A percentile compares a stretch with the other conserved stretches of the same genome.
phyloP scores from a whole-genome alignment of 2,888 invertebrate genomes.

The Micoletzkya japonica region DNA sequence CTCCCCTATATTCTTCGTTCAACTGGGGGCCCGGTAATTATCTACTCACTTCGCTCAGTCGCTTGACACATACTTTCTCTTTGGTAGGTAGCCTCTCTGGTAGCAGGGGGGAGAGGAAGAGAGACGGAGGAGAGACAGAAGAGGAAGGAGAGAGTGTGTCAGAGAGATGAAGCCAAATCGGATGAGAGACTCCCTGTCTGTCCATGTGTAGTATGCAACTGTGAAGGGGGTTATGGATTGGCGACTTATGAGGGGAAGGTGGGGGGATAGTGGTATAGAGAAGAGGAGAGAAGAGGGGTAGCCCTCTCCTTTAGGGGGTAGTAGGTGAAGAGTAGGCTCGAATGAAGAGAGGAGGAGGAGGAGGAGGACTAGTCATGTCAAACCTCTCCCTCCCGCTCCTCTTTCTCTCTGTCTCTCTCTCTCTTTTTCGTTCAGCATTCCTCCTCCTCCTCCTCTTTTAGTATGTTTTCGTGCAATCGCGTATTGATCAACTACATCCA shows the following conservation, averaged over 20 bases:
- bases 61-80: too few relatives aligned
- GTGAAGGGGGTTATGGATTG: too few relatives aligned
- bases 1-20: too few relatives aligned
- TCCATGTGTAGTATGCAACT: too few relatives aligned
- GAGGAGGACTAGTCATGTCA: constrained; percentile 17
- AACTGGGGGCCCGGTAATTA: too few relatives aligned
- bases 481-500: neutral
- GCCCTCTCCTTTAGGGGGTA: too few relatives aligned
- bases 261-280: constrained; percentile 18
- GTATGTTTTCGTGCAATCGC: neutral
- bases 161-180: neutral
- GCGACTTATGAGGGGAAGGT: constrained; percentile 17
- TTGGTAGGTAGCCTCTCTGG: too few relatives aligned
- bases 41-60: too few relatives aligned
- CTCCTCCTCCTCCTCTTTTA: neutral
- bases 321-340: too few relatives aligned
- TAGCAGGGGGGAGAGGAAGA: too few relatives aligned
- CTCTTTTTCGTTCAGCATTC: neutral
- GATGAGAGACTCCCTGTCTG: too few relatives aligned
- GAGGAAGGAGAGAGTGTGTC: neutral
- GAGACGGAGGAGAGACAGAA: too few relatives aligned
- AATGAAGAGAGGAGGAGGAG: neutral
- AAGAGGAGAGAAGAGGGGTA: constrained; percentile 14
- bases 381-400: neutral
- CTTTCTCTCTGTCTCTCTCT: neutral